Percentiles rank a stretch among this genome's conserved stretches.
Conservation (phyloP, 1,140 invertebrate species). For the Drosophila santomea region DNA sequence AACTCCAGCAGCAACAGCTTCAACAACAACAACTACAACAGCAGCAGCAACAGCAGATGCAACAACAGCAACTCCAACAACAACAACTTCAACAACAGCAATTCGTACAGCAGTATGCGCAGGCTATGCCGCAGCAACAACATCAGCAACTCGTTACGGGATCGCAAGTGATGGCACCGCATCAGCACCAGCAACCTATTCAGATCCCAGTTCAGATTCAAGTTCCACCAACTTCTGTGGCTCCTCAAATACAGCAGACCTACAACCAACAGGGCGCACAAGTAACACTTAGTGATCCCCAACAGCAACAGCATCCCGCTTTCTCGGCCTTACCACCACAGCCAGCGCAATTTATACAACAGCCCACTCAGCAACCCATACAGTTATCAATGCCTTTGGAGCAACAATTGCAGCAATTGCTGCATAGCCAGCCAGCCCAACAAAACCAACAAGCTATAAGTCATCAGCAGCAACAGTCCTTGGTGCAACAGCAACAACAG, state of each 20-base stretch:
- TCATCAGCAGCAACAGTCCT: slow-evolving; percentile 31
- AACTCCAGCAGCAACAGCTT: slow-evolving; percentile 37
- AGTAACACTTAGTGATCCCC: slow-evolving; percentile 47
- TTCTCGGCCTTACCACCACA: slow-evolving; percentile 75
- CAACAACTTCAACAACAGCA: slow-evolving; percentile 56
- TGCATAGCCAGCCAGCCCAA: slow-evolving; percentile 85
- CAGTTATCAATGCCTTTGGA: slow-evolving; percentile 82
- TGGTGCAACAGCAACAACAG: slow-evolving; percentile 46
- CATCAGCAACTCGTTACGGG: slow-evolving; percentile 79
- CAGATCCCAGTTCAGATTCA: slow-evolving; percentile 61
- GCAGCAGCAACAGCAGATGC: slow-evolving; percentile 54
- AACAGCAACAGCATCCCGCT: slow-evolving; percentile 36
- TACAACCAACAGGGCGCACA: slow-evolving; percentile 59
- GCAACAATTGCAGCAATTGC: slow-evolving; percentile 86
- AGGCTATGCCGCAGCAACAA: slow-evolving; percentile 48
- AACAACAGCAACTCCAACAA: slow-evolving; percentile 40
- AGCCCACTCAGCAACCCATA: slow-evolving; percentile 77
- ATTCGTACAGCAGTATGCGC: slow-evolving; percentile 73
- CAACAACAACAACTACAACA: slow-evolving; percentile 71
- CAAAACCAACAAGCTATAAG: slow-evolving; percentile 60
- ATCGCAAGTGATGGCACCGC: slow-evolving; percentile 85
- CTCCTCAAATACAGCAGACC: slow-evolving; percentile 46
- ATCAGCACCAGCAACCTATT: slow-evolving; percentile 83
- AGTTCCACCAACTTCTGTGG: slow-evolving; percentile 43
- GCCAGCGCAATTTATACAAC: slow-evolving; percentile 72